These are phyloP conservation scores for Craseonycteris thonglongyai DNA, from an alignment of 2,113 vertebrate species.

Conservation along the genomic window DNA sequence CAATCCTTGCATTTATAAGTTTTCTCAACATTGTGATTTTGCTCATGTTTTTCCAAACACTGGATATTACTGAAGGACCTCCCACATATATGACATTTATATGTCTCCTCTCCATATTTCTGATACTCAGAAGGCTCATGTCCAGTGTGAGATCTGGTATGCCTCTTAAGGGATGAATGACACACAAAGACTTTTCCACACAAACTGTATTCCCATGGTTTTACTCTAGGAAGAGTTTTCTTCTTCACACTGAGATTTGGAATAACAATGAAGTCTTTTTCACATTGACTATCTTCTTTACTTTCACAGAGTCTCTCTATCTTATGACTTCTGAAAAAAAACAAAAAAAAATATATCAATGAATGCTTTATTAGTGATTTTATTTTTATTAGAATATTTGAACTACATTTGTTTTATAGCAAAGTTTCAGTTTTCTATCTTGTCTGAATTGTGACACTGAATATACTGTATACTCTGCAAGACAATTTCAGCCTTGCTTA, in stretches of 20 bases:
- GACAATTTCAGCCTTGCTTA: background rate
- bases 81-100: background rate
- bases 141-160: background rate
- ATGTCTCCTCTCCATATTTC: background rate
- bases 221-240: background rate
- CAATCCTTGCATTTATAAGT: background rate
- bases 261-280: background rate
- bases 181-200: slow-evolving; percentile 6
- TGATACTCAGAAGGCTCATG: background rate
- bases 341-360: background rate
- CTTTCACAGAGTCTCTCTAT: background rate
- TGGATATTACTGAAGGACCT: background rate
- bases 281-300: background rate
- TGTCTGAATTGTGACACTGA: background rate
- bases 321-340: background rate
- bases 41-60: slow-evolving; percentile 13
- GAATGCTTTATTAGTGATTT: background rate
- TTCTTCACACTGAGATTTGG: background rate
- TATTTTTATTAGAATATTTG: background rate
- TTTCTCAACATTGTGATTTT: slow-evolving; percentile 8
- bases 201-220: background rate
- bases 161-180: background rate
- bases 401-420: background rate
- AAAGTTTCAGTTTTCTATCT: background rate
- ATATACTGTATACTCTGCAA: background rate